A percentile compares a stretch with the other conserved stretches of the same genome.
Evolutionary conservation across 2,113 vertebrate genomes (phyloP).

Genomic region (Galemys pyrenaicus): DNA sequence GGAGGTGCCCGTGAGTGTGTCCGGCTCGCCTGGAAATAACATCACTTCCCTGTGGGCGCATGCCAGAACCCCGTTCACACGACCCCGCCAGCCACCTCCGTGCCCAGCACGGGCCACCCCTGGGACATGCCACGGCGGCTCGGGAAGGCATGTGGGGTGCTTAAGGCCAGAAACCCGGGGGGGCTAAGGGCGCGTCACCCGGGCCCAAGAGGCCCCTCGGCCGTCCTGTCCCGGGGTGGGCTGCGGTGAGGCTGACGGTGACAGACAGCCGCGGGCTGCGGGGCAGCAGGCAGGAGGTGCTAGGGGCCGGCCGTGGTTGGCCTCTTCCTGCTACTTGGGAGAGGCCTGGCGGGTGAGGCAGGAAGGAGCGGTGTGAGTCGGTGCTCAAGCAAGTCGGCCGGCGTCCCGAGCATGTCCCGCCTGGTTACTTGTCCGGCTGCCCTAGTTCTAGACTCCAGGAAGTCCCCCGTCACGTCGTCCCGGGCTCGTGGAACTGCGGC

Average conservation of each 20-base stretch:
- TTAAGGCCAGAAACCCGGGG: constrained; percentile 32
- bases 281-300: no score
- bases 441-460: neutral
- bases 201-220: neutral
- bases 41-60: neutral
- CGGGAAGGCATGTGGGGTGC: neutral
- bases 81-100: neutral
- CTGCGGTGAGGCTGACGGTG: neutral
- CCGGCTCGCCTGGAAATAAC: neutral
- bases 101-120: neutral
- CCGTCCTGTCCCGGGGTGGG: neutral
- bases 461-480: neutral
- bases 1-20: neutral
- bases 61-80: neutral
- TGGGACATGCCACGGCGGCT: neutral
- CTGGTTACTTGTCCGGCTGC: neutral
- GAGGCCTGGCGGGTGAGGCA: neutral
- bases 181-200: neutral
- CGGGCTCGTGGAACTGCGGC: neutral
- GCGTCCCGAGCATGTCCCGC: neutral
- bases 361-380: neutral
- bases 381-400: neutral
- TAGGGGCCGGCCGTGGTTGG: no score
- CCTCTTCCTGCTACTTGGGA: neutral
- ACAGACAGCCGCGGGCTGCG: no score